Percentiles rank a stretch among this genome's conserved stretches.
Evolutionary conservation across 2,888 invertebrate species (phyloP).

Genomic region (Lamellibrachia satsuma): DNA sequence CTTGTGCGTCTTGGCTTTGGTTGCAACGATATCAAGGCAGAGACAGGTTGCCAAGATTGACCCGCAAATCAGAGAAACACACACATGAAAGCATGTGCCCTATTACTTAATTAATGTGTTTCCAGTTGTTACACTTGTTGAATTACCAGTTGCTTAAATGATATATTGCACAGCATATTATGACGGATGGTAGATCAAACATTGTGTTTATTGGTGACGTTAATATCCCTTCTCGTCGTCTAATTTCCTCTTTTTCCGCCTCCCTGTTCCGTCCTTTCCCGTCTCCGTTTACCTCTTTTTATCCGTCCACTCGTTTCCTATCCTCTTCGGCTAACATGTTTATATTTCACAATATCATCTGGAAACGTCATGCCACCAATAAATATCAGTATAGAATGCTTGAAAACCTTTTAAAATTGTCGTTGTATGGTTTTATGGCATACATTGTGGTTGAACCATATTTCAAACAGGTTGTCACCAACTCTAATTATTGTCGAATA

Average conservation of each 20-base stretch:
- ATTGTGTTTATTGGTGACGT: not conserved
- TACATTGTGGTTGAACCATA: too few relatives aligned
- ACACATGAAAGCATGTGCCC: not conserved
- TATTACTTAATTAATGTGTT: not conserved
- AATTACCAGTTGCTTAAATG: not conserved
- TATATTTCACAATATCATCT: not conserved
- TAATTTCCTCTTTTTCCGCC: not conserved
- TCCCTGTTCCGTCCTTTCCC: not conserved
- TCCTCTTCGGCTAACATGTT: not conserved
- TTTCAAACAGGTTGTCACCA: too few relatives aligned
- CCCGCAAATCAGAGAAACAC: not conserved
- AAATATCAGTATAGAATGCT: too few relatives aligned
- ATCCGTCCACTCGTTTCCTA: not conserved
- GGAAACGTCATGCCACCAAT: not conserved
- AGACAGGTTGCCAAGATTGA: not conserved
- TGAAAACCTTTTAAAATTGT: too few relatives aligned
- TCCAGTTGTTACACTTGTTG: not conserved
- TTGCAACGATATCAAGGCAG: not conserved
- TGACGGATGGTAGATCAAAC: not conserved
- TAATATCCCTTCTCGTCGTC: not conserved
- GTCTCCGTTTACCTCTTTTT: not conserved
- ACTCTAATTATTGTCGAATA: too few relatives aligned
- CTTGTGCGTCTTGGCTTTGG: not conserved
- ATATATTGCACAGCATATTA: not conserved
- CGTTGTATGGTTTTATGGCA: too few relatives aligned